phyloP scores from a whole-genome alignment of 2,888 invertebrate genomes.

The Chrysopilus asiliformis region DNA sequence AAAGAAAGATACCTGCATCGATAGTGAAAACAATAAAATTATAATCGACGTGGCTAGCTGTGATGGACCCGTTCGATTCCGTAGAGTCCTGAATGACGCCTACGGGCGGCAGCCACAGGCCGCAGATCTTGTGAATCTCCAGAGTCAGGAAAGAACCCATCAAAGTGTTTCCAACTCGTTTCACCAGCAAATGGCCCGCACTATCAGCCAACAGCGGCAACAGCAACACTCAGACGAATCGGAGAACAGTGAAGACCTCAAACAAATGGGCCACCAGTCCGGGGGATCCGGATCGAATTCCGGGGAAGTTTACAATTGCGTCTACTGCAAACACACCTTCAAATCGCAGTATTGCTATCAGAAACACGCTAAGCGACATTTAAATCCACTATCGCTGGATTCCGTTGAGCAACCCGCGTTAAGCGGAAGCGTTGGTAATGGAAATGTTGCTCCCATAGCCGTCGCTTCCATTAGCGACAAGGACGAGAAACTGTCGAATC shows the following conservation, averaged over 20 bases:
- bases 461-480: background rate
- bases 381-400: constrained; percentile 46
- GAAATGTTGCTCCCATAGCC: constrained; percentile 10
- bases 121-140: constrained; percentile 23
- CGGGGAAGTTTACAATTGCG: constrained; percentile 48
- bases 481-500: background rate
- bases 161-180: constrained; percentile 34
- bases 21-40: constrained; percentile 37
- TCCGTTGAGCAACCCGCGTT: constrained; percentile 9
- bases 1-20: background rate
- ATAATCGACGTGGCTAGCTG: constrained; percentile 81
- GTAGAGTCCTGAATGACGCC: constrained; percentile 70
- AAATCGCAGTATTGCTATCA: constrained; percentile 78
- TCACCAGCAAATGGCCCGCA: constrained; percentile 36
- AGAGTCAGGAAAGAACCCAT: constrained; percentile 29
- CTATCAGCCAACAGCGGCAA: constrained; percentile 26
- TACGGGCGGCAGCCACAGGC: constrained; percentile 44
- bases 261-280: constrained; percentile 14
- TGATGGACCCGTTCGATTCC: constrained; percentile 80
- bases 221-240: constrained; percentile 5
- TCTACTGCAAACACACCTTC: constrained; percentile 66
- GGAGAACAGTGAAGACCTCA: constrained; percentile 5
- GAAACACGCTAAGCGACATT: constrained; percentile 57
- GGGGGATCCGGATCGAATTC: constrained; percentile 18
- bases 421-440: constrained; percentile 4